A percentile compares a stretch with the other conserved stretches of the same genome.
These are phyloP conservation scores for Coendou prehensilis DNA, from an alignment of 2,797 vertebrate species.

Conservation along the genomic window DNA sequence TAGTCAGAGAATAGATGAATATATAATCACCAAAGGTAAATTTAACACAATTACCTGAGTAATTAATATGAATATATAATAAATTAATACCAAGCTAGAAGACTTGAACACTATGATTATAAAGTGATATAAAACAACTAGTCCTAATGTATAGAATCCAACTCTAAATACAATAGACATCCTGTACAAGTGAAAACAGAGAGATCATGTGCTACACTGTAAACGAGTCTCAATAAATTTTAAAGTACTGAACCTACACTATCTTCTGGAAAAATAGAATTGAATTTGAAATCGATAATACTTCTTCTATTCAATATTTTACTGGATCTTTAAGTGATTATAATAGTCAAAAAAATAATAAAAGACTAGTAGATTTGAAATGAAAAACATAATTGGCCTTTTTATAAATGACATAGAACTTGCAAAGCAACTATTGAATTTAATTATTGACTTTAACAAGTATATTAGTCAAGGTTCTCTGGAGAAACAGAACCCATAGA, in stretches of 20 bases:
- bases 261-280: background rate
- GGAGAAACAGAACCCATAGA: background rate
- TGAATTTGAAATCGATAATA: background rate
- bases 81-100: background rate
- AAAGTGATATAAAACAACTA: background rate
- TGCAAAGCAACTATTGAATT: background rate
- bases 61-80: too few relatives aligned
- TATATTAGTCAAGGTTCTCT: background rate
- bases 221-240: background rate
- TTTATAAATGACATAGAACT: background rate
- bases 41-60: background rate
- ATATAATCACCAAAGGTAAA: background rate
- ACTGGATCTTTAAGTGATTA: background rate
- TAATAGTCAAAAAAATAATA: background rate
- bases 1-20: background rate
- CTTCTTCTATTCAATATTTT: background rate
- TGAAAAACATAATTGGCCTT: background rate
- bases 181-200: background rate
- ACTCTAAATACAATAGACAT: background rate
- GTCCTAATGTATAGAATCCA: background rate
- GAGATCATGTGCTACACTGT: background rate
- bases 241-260: background rate
- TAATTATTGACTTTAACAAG: background rate
- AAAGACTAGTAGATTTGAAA: background rate
- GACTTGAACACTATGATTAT: background rate